A percentile compares a stretch with the other conserved stretches of the same genome.
These are phyloP conservation scores for Watsonalla cultraria DNA, from an alignment of 2,888 invertebrate species.

Conservation along the genomic window DNA sequence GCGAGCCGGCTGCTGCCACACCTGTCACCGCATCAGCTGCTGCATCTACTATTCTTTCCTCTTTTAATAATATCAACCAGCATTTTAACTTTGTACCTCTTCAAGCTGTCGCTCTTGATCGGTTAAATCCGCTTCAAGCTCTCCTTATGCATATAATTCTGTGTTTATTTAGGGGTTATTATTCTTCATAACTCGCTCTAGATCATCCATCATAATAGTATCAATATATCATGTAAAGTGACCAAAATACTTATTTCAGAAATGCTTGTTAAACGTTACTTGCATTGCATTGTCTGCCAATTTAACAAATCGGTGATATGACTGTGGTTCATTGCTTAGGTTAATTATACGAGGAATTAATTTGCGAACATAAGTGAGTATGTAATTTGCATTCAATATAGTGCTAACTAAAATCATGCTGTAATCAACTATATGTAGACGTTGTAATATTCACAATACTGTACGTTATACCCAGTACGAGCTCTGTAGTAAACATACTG, in stretches of 20 bases:
- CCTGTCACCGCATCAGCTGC: slow-evolving; percentile 74
- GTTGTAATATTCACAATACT: slow-evolving; percentile 19
- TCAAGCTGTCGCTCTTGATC: neutral
- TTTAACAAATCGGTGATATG: too few species aligned
- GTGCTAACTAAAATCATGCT: neutral
- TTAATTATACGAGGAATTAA: too few species aligned
- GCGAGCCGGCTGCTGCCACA: slow-evolving; percentile 69
- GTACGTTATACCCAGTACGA: slow-evolving; percentile 22
- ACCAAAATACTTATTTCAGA: too few species aligned
- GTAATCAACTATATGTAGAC: neutral
- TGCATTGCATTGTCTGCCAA: too few species aligned
- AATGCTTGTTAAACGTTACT: too few species aligned
- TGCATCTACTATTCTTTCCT: slow-evolving; percentile 35
- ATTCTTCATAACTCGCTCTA: too few species aligned
- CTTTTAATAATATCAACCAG: neutral
- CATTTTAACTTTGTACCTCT: neutral
- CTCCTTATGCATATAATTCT: neutral
- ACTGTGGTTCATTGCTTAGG: too few species aligned
- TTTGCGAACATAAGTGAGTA: too few species aligned
- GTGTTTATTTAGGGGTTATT: neutral
- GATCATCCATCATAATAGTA: too few species aligned
- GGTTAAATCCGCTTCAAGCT: neutral
- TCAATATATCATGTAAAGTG: too few species aligned
- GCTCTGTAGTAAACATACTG: slow-evolving; percentile 34
- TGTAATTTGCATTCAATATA: too few species aligned